A percentile compares a stretch with the other conserved stretches of the same genome.
Evolutionary conservation across 1,140 invertebrate genomes (phyloP).

Genomic region (Drosophila quadrilineata): DNA sequence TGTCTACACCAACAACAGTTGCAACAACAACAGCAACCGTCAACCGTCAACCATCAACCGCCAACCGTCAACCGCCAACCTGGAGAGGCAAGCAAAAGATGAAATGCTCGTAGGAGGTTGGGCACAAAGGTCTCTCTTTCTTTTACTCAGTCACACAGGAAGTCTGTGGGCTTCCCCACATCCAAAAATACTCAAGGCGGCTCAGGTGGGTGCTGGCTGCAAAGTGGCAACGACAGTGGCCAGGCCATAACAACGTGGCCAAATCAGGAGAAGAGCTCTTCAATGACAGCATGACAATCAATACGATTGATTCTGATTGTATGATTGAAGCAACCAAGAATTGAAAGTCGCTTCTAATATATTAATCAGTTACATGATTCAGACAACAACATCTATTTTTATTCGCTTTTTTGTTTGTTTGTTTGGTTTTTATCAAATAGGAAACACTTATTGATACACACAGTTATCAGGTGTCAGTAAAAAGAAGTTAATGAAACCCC

Average conservation of each 20-base stretch:
- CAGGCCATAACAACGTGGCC: background rate
- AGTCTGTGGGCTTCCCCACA: conserved; percentile 63
- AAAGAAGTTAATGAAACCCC: no score
- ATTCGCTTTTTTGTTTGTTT: background rate
- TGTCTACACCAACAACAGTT: conserved; percentile 34
- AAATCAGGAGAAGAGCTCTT: conserved; percentile 9
- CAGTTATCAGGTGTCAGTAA: conserved; percentile 59
- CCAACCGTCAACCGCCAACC: background rate
- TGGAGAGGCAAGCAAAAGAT: background rate
- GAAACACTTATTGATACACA: conserved; percentile 67
- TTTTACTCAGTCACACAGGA: conserved; percentile 58
- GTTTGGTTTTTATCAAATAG: conserved; percentile 39
- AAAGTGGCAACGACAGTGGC: conserved; percentile 27
- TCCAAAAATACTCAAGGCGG: conserved; percentile 35
- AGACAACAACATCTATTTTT: no score
- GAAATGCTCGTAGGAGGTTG: conserved; percentile 33
- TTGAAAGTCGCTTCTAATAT: no score
- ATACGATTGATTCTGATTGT: no score
- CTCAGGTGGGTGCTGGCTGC: conserved; percentile 61
- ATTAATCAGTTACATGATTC: no score
- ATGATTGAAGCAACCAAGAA: no score
- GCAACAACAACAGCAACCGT: background rate
- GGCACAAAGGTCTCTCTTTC: conserved; percentile 61
- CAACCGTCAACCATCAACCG: background rate
- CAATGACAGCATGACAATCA: conserved; percentile 32